A percentile compares a stretch with the other conserved stretches of the same genome.
phyloP scores from a whole-genome alignment of 2,888 invertebrate species.

The Dryocosmus kuriphilus region DNA sequence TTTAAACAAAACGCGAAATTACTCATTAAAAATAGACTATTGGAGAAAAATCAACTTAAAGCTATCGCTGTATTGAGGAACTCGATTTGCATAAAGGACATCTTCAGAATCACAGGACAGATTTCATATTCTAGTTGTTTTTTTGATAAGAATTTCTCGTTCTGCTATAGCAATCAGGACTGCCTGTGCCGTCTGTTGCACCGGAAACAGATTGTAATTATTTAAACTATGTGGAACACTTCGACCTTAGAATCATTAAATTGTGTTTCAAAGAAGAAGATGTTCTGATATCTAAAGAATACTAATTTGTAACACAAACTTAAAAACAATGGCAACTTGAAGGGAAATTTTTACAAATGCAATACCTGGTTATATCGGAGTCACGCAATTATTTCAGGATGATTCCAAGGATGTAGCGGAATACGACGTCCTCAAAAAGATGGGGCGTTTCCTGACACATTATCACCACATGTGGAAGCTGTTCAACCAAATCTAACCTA shows the following conservation, averaged over 20 bases:
- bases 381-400: constrained; percentile 82
- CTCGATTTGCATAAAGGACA: constrained; percentile 79
- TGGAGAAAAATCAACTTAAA: constrained; percentile 77
- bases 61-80: constrained; percentile 80
- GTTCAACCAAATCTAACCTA: constrained; percentile 83
- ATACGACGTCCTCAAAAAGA: constrained; percentile 77
- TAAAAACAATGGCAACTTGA: neutral
- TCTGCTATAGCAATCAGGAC: constrained; percentile 83
- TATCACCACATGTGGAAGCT: constrained; percentile 83
- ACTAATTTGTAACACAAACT: neutral
- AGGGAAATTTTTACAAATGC: neutral
- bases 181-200: constrained; percentile 83
- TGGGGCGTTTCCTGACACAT: constrained; percentile 80
- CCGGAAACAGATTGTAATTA: constrained; percentile 75
- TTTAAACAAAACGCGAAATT: neutral
- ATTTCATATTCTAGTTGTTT: constrained; percentile 83
- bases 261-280: too few relatives aligned
- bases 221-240: neutral
- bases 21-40: neutral
- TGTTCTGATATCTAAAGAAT: too few relatives aligned
- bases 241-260: too few relatives aligned
- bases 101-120: constrained; percentile 82
- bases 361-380: constrained; percentile 81
- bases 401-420: constrained; percentile 82
- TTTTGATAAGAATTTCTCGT: constrained; percentile 81